Evolutionary conservation across 2,113 vertebrate species (phyloP).

Genomic region (Pelecanoides urinatrix): DNA sequence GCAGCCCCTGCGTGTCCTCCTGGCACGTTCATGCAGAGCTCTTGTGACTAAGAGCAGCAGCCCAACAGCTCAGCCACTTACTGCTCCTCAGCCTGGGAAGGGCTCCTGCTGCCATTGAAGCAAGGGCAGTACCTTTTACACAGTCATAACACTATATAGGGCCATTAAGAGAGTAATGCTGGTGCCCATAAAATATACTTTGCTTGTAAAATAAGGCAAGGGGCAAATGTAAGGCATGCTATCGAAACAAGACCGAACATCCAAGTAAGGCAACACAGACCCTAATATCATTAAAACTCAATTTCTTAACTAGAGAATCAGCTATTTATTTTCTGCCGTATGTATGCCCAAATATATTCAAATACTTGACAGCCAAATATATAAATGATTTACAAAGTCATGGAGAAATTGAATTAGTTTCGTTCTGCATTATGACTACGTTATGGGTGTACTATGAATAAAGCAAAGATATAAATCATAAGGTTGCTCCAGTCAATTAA

Average conservation of each 20-base stretch:
- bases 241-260: background rate
- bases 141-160: background rate
- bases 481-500: slow-evolving; percentile 39
- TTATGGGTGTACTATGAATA: background rate
- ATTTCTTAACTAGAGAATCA: slow-evolving; percentile 29
- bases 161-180: background rate
- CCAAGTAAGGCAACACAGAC: background rate
- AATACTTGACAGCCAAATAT: slow-evolving; percentile 29
- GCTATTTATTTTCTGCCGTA: slow-evolving; percentile 28
- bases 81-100: background rate
- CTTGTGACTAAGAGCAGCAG: background rate
- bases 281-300: slow-evolving; percentile 5
- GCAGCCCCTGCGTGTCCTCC: background rate
- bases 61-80: background rate
- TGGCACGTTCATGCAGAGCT: background rate
- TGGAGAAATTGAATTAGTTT: slow-evolving; percentile 46
- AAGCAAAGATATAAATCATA: slow-evolving; percentile 38
- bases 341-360: slow-evolving; percentile 26
- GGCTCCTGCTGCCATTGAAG: background rate
- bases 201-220: background rate
- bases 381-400: slow-evolving; percentile 51
- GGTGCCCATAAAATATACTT: background rate
- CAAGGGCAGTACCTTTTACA: background rate
- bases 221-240: background rate
- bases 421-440: slow-evolving; percentile 5